These are phyloP conservation scores for Drosophila triauraria DNA, from an alignment of 1,140 invertebrate species.

Conservation along the genomic window DNA sequence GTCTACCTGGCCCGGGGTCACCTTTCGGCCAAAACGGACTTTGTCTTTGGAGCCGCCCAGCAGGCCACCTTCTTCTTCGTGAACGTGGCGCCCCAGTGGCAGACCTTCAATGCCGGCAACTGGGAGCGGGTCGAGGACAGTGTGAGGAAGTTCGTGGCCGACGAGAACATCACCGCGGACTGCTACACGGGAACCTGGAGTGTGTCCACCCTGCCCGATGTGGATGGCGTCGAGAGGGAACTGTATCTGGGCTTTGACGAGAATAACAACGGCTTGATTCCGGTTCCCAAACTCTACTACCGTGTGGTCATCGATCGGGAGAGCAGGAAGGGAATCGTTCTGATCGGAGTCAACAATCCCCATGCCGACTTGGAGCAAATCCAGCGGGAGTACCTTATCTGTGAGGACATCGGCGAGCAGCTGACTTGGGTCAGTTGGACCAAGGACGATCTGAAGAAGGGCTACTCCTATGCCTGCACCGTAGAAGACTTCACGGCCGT, in stretches of 20 bases:
- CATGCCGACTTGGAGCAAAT: slow-evolving; percentile 82
- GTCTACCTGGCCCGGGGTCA: slow-evolving; percentile 88
- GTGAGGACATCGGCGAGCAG: slow-evolving; percentile 85
- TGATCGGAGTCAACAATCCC: slow-evolving; percentile 88
- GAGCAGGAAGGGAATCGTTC: slow-evolving; percentile 85
- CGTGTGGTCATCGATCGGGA: slow-evolving; percentile 86
- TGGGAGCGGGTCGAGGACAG: slow-evolving; percentile 87
- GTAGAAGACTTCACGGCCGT: slow-evolving; percentile 87
- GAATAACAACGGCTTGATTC: slow-evolving; percentile 83
- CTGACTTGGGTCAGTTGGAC: slow-evolving; percentile 86
- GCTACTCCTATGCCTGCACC: slow-evolving; percentile 89
- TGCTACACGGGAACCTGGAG: slow-evolving; percentile 88
- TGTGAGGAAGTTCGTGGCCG: slow-evolving; percentile 83
- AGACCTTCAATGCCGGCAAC: slow-evolving; percentile 88
- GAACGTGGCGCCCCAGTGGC: slow-evolving; percentile 89
- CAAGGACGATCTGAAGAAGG: slow-evolving; percentile 85
- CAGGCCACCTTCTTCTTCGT: slow-evolving; percentile 88
- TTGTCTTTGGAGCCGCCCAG: slow-evolving; percentile 88
- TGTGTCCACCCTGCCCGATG: slow-evolving; percentile 85
- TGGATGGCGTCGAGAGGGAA: slow-evolving; percentile 76
- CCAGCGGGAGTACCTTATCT: slow-evolving; percentile 85
- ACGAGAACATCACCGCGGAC: slow-evolving; percentile 81
- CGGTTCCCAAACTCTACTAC: slow-evolving; percentile 87
- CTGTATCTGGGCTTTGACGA: slow-evolving; percentile 86
- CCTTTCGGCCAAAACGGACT: slow-evolving; percentile 88